Base-by-base conservation (phyloP, 2,113 vertebrate species). In the Antigone vipio region DNA sequence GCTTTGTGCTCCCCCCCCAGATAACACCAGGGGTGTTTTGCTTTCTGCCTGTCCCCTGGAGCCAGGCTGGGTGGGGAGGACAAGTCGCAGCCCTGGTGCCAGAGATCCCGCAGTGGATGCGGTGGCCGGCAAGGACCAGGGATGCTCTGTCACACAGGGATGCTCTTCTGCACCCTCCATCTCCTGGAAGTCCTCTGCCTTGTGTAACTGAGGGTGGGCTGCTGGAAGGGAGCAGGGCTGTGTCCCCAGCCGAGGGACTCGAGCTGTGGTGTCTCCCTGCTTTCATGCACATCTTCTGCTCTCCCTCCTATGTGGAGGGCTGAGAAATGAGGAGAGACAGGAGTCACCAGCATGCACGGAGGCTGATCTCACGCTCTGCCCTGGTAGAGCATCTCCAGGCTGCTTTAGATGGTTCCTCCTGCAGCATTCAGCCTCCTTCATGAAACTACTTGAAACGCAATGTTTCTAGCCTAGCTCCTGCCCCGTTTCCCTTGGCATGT, bases 301-400 rank as follows among this genome's bases (percentile, higher is more conserved):
- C 56, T 56, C 19, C 32, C 11, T 27, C 52, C 30, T 14, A 3
- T 0, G 2, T 42, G 11, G 72, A 12, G 60, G 19, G 60, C 42
- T n/a, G 38, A 38, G 38, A 38, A 38, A 45, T 45, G 44, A 45
- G 68, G 44, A 32, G 26, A 15, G 62, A 15, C 9, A 16, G 34
- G 34, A 7, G 67, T 21, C 32, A 17, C 19, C 2, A 0, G 5
- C 21, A 0, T 4, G 35, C 17, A 21, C 9, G 0, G 1, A 15
- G 15, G n/a, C 52, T 49, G 34, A 6, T 9, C 52, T 30, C 18
- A 4, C 30, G 23, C 29, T 66, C n/a, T 64, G 58, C 35, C 26
- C 44, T 44, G 12, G 59, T 6, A 38, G 32, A 72, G 23, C 22
- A 12, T 44, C 35, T 62, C 80, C 56, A 29, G 50, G 27, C 18